phyloP scores from a whole-genome alignment of 2,113 vertebrate species.

The Sceloporus tristichus region DNA sequence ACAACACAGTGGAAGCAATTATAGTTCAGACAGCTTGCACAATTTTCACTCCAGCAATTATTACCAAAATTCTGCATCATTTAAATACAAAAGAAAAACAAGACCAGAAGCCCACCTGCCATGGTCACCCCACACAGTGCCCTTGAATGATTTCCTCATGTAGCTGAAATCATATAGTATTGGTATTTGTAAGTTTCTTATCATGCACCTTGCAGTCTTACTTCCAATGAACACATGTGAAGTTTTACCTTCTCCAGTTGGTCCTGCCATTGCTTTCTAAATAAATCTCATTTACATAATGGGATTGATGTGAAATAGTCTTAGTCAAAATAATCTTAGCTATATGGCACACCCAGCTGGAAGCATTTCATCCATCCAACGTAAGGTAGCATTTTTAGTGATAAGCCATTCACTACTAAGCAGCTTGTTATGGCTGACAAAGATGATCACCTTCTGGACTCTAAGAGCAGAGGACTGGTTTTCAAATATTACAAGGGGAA shows the following conservation, averaged over 20 bases:
- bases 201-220: not conserved
- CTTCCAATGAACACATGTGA: not conserved
- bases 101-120: not conserved
- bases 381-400: not conserved
- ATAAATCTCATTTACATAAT: not conserved
- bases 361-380: not conserved
- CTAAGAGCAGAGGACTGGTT: not conserved
- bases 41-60: not conserved
- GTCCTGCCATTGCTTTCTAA: not conserved
- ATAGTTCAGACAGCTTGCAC: not conserved
- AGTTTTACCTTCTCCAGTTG: not conserved
- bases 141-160: not conserved
- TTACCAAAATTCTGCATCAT: not conserved
- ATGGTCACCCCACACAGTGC: not conserved
- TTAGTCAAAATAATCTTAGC: not conserved
- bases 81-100: not conserved
- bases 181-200: not conserved
- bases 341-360: not conserved
- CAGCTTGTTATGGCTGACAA: slow-evolving; percentile 18
- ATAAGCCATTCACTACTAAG: not conserved
- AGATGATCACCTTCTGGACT: not conserved
- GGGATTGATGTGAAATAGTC: not conserved
- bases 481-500: not conserved
- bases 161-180: not conserved
- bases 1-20: slow-evolving; percentile 13